Percentiles rank a stretch among this genome's conserved stretches.
Conservation (phyloP, 2,113 vertebrate genomes). For the Coryphaenoides rupestris region DNA sequence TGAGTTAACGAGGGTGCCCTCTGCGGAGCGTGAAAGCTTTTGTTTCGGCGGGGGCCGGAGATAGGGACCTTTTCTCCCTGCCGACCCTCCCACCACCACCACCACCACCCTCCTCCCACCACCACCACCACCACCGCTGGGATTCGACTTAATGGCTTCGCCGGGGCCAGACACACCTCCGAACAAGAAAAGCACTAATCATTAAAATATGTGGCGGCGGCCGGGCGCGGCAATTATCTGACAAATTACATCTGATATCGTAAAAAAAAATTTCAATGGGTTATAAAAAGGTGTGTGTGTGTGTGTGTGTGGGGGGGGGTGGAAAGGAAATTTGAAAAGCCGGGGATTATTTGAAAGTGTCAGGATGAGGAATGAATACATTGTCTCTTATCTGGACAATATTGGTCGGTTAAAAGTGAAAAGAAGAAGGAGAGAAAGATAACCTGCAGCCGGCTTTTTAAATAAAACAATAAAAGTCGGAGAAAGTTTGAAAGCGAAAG, state of each 20-base stretch:
- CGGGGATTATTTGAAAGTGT: neutral
- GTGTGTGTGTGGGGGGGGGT: too few species aligned
- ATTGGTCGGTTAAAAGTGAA: slow-evolving; percentile 1
- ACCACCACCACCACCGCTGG: neutral
- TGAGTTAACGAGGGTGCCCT: slow-evolving; percentile 23
- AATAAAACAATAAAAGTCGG: neutral
- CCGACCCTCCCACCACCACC: too few species aligned
- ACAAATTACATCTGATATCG: neutral
- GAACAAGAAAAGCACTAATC: neutral
- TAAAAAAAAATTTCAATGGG: neutral
- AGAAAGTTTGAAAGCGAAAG: neutral
- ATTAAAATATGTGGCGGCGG: neutral
- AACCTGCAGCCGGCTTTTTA: slow-evolving; percentile 5
- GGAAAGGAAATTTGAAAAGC: neutral
- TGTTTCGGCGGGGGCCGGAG: neutral
- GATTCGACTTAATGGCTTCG: neutral
- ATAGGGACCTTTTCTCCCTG: neutral
- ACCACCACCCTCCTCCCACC: too few species aligned
- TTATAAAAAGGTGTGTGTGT: too few species aligned
- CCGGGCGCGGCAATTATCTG: neutral
- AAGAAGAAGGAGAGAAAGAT: too few species aligned
- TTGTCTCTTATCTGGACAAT: slow-evolving; percentile 5
- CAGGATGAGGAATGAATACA: neutral
- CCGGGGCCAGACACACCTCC: neutral
- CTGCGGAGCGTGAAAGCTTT: slow-evolving; percentile 6